phyloP scores from a whole-genome alignment of 2,888 invertebrate genomes.

The Drosophila anomelani region DNA sequence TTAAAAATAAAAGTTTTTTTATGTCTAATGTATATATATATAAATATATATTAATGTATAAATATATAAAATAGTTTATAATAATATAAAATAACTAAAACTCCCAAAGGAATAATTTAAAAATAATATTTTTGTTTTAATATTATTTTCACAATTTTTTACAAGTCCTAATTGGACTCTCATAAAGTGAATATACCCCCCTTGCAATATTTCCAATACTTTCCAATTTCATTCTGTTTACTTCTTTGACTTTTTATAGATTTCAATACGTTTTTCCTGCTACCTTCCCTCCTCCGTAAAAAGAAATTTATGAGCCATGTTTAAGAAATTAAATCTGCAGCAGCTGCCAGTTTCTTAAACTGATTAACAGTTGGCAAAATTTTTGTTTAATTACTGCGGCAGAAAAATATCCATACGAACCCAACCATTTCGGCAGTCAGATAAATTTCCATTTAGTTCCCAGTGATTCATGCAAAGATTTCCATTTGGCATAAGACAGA shows the following conservation, averaged over 20 bases:
- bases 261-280: conserved; percentile 43
- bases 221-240: conserved; percentile 28
- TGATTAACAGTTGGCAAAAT: conserved; percentile 66
- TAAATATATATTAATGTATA: too few relatives aligned
- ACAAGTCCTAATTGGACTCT: too few relatives aligned
- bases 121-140: neutral
- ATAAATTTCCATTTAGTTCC: conserved; percentile 44
- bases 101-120: neutral
- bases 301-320: conserved; percentile 69
- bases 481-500: conserved; percentile 41
- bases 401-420: conserved; percentile 46
- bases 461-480: conserved; percentile 56
- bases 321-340: conserved; percentile 64
- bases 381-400: conserved; percentile 73
- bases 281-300: neutral
- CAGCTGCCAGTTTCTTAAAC: conserved; percentile 50
- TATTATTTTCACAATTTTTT: too few relatives aligned
- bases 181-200: conserved; percentile 8
- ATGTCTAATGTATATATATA: too few relatives aligned
- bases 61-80: neutral
- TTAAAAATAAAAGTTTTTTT: too few relatives aligned
- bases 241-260: conserved; percentile 45
- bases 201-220: conserved; percentile 13
- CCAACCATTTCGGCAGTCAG: conserved; percentile 29
- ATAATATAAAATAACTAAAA: neutral